Conservation (phyloP, 2,113 vertebrate species). For the Chaetodon auriga region DNA sequence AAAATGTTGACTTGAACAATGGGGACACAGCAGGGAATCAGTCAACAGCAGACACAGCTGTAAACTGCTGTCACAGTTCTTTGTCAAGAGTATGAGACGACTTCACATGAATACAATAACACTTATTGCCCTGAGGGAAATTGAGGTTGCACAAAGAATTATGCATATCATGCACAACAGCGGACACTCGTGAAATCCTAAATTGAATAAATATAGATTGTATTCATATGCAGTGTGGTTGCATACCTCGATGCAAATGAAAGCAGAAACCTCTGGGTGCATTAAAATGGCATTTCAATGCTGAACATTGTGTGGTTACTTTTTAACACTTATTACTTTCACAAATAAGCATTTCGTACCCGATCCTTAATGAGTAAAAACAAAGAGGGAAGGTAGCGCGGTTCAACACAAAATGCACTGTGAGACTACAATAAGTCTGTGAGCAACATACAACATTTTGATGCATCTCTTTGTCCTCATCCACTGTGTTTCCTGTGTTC, state of each 20-base stretch:
- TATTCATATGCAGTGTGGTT: slow-evolving; percentile 22
- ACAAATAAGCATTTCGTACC: not conserved
- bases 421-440: not conserved
- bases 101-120: slow-evolving; percentile 43
- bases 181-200: slow-evolving; percentile 18
- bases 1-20: slow-evolving; percentile 51
- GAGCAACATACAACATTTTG: not conserved
- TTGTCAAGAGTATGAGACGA: slow-evolving; percentile 43
- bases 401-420: too few species aligned
- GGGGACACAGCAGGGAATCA: slow-evolving; percentile 22
- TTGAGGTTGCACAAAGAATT: slow-evolving; percentile 42
- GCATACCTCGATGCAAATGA: slow-evolving; percentile 19
- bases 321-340: slow-evolving; percentile 3
- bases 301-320: not conserved
- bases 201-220: slow-evolving; percentile 43
- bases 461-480: not conserved
- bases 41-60: not conserved
- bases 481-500: not conserved
- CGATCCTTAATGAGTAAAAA: not conserved
- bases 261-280: not conserved
- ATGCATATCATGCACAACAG: slow-evolving; percentile 34
- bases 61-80: slow-evolving; percentile 54
- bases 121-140: slow-evolving; percentile 54
- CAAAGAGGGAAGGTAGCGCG: not conserved
- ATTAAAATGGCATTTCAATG: not conserved